phyloP scores from a whole-genome alignment of 1,140 invertebrate genomes.

The Leptinotarsa undecemlineata region DNA sequence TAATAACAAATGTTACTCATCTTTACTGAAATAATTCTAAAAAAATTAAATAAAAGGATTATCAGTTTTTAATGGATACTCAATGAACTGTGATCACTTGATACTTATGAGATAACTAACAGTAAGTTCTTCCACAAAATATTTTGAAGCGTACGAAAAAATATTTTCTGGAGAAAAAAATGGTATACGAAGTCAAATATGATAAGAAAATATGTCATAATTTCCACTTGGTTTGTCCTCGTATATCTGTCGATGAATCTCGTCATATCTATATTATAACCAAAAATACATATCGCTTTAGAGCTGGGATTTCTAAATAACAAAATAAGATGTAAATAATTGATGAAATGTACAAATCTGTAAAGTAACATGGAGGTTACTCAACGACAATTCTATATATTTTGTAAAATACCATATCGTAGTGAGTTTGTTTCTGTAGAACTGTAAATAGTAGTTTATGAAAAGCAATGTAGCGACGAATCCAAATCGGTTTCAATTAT shows the following conservation, averaged over 20 bases:
- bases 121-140: constrained; percentile 5
- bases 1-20: no score
- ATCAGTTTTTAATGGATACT: constrained; percentile 8
- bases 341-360: constrained; percentile 43
- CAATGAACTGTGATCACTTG: constrained; percentile 38
- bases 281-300: constrained; percentile 44
- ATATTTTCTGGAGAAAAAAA: neutral
- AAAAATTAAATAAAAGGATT: no score
- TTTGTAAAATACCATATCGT: constrained; percentile 49
- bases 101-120: constrained; percentile 36
- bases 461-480: constrained; percentile 36
- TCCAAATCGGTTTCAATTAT: constrained; percentile 11
- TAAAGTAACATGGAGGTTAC: constrained; percentile 45
- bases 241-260: neutral
- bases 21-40: no score
- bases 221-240: neutral
- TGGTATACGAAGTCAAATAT: constrained; percentile 21
- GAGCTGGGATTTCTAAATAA: constrained; percentile 43
- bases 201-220: neutral
- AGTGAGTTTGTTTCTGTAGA: constrained; percentile 36
- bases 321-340: constrained; percentile 36
- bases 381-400: constrained; percentile 45
- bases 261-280: constrained; percentile 10
- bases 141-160: constrained; percentile 10
- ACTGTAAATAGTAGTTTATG: constrained; percentile 37